Conservation (phyloP, 2,113 vertebrate genomes). For the Plecturocebus donacophilus region DNA sequence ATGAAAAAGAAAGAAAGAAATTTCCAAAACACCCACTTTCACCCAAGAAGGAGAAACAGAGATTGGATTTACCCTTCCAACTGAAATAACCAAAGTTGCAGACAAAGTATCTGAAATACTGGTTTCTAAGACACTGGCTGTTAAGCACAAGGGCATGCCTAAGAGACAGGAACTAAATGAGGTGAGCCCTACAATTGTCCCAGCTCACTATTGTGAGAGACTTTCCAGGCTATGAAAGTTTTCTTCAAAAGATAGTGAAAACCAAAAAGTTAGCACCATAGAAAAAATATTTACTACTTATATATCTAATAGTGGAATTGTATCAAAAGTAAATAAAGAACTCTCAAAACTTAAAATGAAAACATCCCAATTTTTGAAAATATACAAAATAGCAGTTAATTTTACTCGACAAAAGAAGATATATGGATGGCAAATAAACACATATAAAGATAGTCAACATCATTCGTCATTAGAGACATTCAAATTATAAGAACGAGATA, state of each 20-base stretch:
- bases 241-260: background rate
- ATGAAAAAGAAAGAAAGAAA: background rate
- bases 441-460: background rate
- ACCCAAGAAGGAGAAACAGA: background rate
- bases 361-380: background rate
- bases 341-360: background rate
- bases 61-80: background rate
- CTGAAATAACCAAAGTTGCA: background rate
- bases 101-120: background rate
- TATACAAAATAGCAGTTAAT: background rate
- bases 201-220: background rate
- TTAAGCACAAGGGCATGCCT: background rate
- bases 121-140: background rate
- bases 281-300: background rate
- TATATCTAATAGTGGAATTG: background rate
- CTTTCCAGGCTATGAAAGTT: background rate
- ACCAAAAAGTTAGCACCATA: background rate
- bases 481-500: background rate
- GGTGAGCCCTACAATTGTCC: background rate
- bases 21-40: background rate
- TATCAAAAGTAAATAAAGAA: background rate
- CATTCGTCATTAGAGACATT: background rate
- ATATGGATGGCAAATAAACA: background rate
- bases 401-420: background rate
- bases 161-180: background rate